phyloP scores from a whole-genome alignment of 2,888 invertebrate genomes.

The Drosophila kuntzei region DNA sequence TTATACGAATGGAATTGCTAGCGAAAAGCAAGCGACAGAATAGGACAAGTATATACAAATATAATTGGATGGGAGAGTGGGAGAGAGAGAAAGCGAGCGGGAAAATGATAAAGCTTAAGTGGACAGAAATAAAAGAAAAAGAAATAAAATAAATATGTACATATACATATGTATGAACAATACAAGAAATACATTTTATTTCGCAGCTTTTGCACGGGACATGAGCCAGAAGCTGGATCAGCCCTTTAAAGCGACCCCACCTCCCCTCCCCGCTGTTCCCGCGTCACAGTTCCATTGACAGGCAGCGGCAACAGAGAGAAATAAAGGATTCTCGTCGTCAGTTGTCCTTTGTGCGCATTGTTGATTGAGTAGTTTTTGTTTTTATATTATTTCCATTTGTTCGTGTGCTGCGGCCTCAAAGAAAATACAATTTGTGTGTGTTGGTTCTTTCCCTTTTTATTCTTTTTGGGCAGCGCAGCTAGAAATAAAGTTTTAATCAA shows the following conservation, averaged over 20 bases:
- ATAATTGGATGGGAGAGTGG: not conserved
- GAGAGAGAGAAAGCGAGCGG: not conserved
- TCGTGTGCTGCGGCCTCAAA: slow-evolving; percentile 54
- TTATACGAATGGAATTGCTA: slow-evolving; percentile 19
- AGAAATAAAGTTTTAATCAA: slow-evolving; percentile 79
- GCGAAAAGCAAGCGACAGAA: slow-evolving; percentile 15
- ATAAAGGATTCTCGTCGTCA: slow-evolving; percentile 65
- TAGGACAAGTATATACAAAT: slow-evolving; percentile 1
- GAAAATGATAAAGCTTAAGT: slow-evolving; percentile 29
- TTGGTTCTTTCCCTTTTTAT: not conserved
- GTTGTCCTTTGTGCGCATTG: slow-evolving; percentile 72
- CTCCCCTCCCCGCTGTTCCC: slow-evolving; percentile 1
- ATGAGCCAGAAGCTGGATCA: slow-evolving; percentile 22
- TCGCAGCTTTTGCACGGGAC: slow-evolving; percentile 54
- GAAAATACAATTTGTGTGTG: slow-evolving; percentile 55
- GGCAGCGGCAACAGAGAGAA: slow-evolving; percentile 36
- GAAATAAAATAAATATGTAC: slow-evolving; percentile 17
- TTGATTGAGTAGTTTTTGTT: slow-evolving; percentile 72
- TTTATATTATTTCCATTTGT: slow-evolving; percentile 46
- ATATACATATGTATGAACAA: slow-evolving; percentile 38
- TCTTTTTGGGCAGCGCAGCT: slow-evolving; percentile 54
- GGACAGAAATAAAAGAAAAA: slow-evolving; percentile 28
- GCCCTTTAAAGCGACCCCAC: slow-evolving; percentile 13
- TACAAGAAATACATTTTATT: slow-evolving; percentile 71
- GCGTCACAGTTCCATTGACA: slow-evolving; percentile 53